phyloP scores from a whole-genome alignment of 2,888 invertebrate genomes.

The Mechanitis mazaeus region DNA sequence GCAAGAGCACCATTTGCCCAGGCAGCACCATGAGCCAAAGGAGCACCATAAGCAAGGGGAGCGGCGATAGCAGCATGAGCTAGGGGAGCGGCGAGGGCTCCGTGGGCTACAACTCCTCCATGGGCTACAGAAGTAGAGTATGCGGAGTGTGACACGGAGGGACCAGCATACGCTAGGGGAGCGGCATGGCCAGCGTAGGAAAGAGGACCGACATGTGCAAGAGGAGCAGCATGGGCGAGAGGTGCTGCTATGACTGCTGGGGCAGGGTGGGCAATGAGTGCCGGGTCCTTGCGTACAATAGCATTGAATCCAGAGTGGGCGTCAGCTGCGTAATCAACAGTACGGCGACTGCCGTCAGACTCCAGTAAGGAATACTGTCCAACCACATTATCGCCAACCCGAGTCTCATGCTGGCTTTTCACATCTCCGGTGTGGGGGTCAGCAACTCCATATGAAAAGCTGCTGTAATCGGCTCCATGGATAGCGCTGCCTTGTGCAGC shows the following conservation, averaged over 20 bases:
- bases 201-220: conserved; percentile 37
- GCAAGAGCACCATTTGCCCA: conserved; percentile 35
- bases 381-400: conserved; percentile 78
- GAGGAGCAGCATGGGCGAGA: conserved; percentile 34
- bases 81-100: conserved; percentile 38
- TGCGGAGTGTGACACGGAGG: conserved; percentile 32
- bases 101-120: conserved; percentile 30
- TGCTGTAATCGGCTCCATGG: conserved; percentile 60
- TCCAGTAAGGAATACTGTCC: conserved; percentile 72
- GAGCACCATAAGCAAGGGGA: conserved; percentile 45
- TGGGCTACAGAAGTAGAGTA: conserved; percentile 39
- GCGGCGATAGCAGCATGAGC: conserved; percentile 49
- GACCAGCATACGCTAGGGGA: conserved; percentile 38
- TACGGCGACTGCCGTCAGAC: conserved; percentile 79
- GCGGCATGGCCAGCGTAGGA: conserved; percentile 32
- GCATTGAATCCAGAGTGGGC: conserved; percentile 76
- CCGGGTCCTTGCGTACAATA: conserved; percentile 71
- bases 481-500: conserved; percentile 61
- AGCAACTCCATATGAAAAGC: conserved; percentile 67
- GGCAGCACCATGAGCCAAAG: conserved; percentile 31
- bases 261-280: conserved; percentile 40
- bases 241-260: conserved; percentile 31
- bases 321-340: conserved; percentile 78
- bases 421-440: conserved; percentile 70
- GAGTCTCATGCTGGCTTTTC: conserved; percentile 78